These are phyloP conservation scores for Drosophila arawakana DNA, from an alignment of 1,140 invertebrate genomes.

Conservation along the genomic window DNA sequence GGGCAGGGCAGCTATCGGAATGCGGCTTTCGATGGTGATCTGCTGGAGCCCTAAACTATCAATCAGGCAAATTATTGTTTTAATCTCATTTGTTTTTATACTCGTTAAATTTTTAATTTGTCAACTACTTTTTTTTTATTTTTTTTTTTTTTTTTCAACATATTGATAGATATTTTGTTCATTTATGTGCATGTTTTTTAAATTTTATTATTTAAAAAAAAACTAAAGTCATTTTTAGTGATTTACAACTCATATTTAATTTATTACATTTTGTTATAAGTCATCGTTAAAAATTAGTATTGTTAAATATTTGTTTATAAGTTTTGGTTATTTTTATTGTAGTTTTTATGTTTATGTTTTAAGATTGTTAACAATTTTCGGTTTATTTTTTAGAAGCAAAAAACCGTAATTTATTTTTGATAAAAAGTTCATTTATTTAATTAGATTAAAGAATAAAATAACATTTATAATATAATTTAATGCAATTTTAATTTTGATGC, in stretches of 20 bases:
- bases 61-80: not conserved
- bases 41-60: not conserved
- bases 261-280: not conserved
- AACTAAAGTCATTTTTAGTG: too few relatives aligned
- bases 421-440: too few relatives aligned
- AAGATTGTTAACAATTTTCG: not conserved
- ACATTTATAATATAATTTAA: too few relatives aligned
- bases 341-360: not conserved
- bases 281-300: not conserved
- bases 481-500: too few relatives aligned
- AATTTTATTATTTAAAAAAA: too few relatives aligned
- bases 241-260: too few relatives aligned
- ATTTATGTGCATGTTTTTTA: too few relatives aligned
- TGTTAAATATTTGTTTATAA: not conserved
- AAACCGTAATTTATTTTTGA: too few relatives aligned
- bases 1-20: constrained; percentile 21
- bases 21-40: constrained; percentile 1
- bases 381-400: not conserved
- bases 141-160: not conserved
- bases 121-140: not conserved
- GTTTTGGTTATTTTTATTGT: not conserved
- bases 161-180: too few relatives aligned
- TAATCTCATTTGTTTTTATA: constrained; percentile 2
- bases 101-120: constrained; percentile 1
- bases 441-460: too few relatives aligned